Conservation (phyloP, 2,113 vertebrate species). For the Pholis gunnellus region DNA sequence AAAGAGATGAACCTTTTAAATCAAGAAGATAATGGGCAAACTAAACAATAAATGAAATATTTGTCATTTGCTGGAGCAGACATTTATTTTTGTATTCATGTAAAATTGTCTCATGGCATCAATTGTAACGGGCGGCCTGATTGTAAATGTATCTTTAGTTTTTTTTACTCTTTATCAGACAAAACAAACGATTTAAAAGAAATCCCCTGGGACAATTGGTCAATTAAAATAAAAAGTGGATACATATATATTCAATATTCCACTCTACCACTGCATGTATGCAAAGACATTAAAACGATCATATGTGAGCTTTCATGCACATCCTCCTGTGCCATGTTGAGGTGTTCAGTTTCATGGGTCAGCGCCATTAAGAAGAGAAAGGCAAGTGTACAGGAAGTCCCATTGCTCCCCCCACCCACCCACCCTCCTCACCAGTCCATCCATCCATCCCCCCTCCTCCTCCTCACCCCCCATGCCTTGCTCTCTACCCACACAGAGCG, state of each 20-base stretch:
- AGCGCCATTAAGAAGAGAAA: slow-evolving; percentile 78
- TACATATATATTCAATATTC: neutral
- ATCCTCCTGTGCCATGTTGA: slow-evolving; percentile 43
- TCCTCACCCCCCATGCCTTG: neutral
- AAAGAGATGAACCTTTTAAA: neutral
- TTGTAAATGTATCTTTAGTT: neutral
- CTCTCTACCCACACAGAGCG: slow-evolving; percentile 45
- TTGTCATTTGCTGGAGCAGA: neutral
- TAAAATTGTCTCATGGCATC: neutral
- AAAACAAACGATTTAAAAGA: neutral
- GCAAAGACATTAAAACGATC: slow-evolving; percentile 13
- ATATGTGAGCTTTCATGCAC: slow-evolving; percentile 21
- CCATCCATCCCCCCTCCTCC: neutral
- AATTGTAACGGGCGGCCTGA: too few relatives aligned
- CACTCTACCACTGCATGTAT: neutral
- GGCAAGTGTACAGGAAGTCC: slow-evolving; percentile 72
- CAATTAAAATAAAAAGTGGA: neutral
- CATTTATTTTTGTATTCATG: neutral
- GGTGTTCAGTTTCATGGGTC: slow-evolving; percentile 79
- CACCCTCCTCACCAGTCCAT: neutral
- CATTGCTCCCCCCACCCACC: slow-evolving; percentile 27
- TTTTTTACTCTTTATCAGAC: neutral
- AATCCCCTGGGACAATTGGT: neutral
- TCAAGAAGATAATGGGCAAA: neutral
- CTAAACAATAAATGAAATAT: neutral